Evolutionary conservation across 2,113 vertebrate genomes (phyloP).

Genomic region (Urocitellus parryii): DNA sequence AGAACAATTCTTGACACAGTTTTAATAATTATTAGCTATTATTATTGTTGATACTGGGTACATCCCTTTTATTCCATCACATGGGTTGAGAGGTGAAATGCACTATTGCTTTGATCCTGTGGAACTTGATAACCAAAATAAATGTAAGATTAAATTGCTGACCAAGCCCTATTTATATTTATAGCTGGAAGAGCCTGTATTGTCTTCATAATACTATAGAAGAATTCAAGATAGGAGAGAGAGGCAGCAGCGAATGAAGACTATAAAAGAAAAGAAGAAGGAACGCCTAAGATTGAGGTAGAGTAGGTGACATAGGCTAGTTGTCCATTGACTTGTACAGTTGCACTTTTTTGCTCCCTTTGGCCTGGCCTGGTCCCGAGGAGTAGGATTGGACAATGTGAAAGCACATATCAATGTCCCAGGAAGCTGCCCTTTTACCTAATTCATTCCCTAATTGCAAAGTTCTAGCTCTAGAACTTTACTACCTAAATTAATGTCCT

Average conservation of each 20-base stretch:
- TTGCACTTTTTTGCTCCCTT: not conserved
- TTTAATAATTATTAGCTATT: not conserved
- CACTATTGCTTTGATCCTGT: conserved; percentile 23
- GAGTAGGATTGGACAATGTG: not conserved
- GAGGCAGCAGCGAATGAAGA: conserved; percentile 78
- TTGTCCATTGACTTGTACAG: not conserved
- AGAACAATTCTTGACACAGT: not conserved
- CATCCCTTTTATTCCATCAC: not conserved
- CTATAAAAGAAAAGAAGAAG: conserved; percentile 72
- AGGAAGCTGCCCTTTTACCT: not conserved
- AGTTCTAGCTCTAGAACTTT: conserved; percentile 8
- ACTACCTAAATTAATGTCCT: not conserved
- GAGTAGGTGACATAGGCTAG: not conserved
- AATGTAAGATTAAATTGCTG: conserved; percentile 63
- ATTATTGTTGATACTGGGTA: not conserved
- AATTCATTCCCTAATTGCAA: not conserved
- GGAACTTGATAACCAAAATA: conserved; percentile 37
- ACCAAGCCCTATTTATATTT: conserved; percentile 66
- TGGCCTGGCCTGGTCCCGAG: not conserved
- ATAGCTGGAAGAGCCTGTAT: conserved; percentile 73
- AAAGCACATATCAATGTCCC: not conserved
- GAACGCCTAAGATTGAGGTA: conserved; percentile 75
- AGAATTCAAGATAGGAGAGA: conserved; percentile 72
- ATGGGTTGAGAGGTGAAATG: conserved; percentile 12
- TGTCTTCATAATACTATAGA: conserved; percentile 59